phyloP scores from a whole-genome alignment of 2,113 vertebrate species.

The Petaurus breviceps region DNA sequence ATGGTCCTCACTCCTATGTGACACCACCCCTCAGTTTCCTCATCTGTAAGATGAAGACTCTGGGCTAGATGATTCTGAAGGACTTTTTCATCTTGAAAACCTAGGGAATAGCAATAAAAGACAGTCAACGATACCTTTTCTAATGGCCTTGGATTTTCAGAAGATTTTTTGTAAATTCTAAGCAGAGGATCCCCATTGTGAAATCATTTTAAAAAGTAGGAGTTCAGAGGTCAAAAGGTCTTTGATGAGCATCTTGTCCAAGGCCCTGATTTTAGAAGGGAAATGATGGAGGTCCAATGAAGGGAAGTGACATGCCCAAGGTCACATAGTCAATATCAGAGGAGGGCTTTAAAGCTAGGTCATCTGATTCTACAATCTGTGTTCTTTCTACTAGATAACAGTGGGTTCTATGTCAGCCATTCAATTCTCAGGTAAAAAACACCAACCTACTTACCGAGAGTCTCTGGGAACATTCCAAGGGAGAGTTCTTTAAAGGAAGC shows the following conservation, averaged over 20 bases:
- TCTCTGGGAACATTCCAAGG: constrained; percentile 44
- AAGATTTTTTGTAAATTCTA: constrained; percentile 35
- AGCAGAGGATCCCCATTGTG: neutral
- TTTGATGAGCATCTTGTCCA: neutral
- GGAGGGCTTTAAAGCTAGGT: neutral
- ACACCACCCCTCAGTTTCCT: neutral
- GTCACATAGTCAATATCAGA: neutral
- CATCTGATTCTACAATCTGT: neutral
- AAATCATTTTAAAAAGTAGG: neutral
- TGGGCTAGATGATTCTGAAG: neutral
- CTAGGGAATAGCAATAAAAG: neutral
- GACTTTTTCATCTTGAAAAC: neutral
- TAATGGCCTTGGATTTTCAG: constrained; percentile 3
- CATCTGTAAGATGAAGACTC: neutral
- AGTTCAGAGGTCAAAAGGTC: neutral
- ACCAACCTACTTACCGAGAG: neutral
- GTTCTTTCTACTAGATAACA: neutral
- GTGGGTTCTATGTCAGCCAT: neutral
- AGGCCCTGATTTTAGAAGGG: neutral
- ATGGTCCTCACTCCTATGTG: neutral
- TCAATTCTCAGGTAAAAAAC: constrained; percentile 36
- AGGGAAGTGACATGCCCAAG: neutral
- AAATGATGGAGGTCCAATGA: neutral
- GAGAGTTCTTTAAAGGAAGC: constrained; percentile 43
- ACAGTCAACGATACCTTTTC: neutral